Percentiles rank a stretch among this genome's conserved stretches.
These are phyloP conservation scores for Cylas formicarius DNA, from an alignment of 1,140 invertebrate genomes.

Conservation along the genomic window DNA sequence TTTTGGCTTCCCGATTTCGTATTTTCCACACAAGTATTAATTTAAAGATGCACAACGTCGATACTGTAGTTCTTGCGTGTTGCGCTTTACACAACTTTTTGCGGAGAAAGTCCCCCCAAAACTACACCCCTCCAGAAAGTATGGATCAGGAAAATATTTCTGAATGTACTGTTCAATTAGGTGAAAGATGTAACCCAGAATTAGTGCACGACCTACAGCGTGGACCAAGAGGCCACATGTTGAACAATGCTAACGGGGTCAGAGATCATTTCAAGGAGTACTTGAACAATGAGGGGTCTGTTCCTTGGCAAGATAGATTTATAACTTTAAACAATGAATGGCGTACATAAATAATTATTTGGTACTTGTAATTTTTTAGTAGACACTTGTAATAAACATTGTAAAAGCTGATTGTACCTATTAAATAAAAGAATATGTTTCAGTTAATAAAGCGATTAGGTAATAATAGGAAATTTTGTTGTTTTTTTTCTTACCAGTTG, in stretches of 20 bases:
- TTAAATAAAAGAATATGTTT: not conserved
- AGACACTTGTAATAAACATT: too few species aligned
- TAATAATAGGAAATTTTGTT: constrained; percentile 1
- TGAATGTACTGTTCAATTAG: constrained; percentile 14
- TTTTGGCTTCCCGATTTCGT: constrained; percentile 8
- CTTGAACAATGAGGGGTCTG: constrained; percentile 15
- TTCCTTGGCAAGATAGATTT: constrained; percentile 20
- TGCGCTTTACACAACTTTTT: constrained; percentile 18
- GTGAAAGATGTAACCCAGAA: constrained; percentile 12
- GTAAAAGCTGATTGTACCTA: too few species aligned
- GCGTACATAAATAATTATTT: too few species aligned
- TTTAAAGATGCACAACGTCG: constrained; percentile 11
- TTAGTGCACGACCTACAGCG: constrained; percentile 12
- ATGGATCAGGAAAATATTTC: constrained; percentile 17
- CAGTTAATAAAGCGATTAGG: not conserved
- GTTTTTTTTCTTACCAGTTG: constrained; percentile 1
- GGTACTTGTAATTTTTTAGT: too few species aligned
- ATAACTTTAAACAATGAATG: constrained; percentile 10
- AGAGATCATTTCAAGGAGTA: constrained; percentile 13
- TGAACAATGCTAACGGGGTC: not conserved
- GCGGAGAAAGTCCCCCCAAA: constrained; percentile 1
- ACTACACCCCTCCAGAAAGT: constrained; percentile 14
- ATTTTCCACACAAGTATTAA: constrained; percentile 19
- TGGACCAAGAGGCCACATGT: constrained; percentile 7
- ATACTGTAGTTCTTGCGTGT: constrained; percentile 24